Evolutionary conservation across 35 echinoderm and acorn worm genomes (phyloP).

Genomic region (Antedon bifida): DNA sequence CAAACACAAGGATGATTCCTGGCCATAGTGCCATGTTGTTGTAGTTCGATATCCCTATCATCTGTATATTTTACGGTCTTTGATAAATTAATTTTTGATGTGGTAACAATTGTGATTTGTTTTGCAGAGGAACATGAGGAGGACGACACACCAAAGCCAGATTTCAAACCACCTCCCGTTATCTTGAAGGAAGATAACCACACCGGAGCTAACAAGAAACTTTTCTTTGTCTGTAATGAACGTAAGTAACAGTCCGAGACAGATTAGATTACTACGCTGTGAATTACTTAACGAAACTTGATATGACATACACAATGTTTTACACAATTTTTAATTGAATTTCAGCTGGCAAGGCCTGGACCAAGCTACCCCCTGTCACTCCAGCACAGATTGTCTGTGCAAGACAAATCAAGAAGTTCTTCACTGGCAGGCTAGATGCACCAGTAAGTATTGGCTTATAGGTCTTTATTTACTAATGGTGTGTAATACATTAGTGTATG

Average conservation of each 20-base stretch:
- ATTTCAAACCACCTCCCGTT: slow-evolving; percentile 92
- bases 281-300: too few relatives aligned
- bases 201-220: slow-evolving; percentile 91
- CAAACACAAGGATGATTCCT: too few relatives aligned
- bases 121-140: slow-evolving; percentile 67
- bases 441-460: slow-evolving; percentile 36
- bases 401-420: slow-evolving; percentile 96
- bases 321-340: too few relatives aligned
- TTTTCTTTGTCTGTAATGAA: slow-evolving; percentile 98
- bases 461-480: too few relatives aligned
- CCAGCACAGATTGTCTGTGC: slow-evolving; percentile 60
- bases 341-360: slow-evolving; percentile 85
- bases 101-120: too few relatives aligned
- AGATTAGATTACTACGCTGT: background rate
- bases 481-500: too few relatives aligned
- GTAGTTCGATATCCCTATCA: too few relatives aligned
- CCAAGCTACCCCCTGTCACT: slow-evolving; percentile 70
- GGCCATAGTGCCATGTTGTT: too few relatives aligned
- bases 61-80: too few relatives aligned
- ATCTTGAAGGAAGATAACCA: slow-evolving; percentile 87
- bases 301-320: too few relatives aligned
- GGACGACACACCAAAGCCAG: slow-evolving; percentile 81
- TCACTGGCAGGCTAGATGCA: slow-evolving; percentile 78
- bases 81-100: too few relatives aligned
- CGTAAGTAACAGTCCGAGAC: slow-evolving; percentile 46